phyloP scores from a whole-genome alignment of 2,888 invertebrate species.

The Schizotus pectinicornis region DNA sequence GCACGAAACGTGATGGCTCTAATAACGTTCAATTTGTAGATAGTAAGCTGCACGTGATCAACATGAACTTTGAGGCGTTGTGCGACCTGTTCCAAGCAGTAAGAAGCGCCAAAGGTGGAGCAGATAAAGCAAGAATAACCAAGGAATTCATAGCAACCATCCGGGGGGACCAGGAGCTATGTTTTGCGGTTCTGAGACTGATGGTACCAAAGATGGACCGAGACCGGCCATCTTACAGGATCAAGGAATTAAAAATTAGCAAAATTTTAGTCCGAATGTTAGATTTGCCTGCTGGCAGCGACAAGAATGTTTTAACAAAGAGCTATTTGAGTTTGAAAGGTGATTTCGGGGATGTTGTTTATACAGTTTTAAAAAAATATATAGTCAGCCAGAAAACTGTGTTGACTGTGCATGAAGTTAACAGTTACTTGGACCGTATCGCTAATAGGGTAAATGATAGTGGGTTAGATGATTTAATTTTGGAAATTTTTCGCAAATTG shows the following conservation, averaged over 20 bases:
- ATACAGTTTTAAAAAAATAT: conserved; percentile 69
- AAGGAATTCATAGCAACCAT: conserved; percentile 52
- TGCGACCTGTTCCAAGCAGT: conserved; percentile 69
- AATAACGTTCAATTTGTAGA: too few relatives aligned
- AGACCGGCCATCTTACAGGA: conserved; percentile 80
- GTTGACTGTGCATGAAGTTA: conserved; percentile 74
- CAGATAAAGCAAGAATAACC: conserved; percentile 53
- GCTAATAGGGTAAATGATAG: conserved; percentile 69
- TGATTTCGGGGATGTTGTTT: conserved; percentile 85
- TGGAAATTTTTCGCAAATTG: conserved; percentile 69
- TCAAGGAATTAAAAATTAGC: conserved; percentile 80
- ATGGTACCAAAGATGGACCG: conserved; percentile 81
- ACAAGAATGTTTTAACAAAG: conserved; percentile 62
- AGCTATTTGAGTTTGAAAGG: conserved; percentile 60
- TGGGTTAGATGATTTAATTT: conserved; percentile 70
- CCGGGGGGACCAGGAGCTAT: conserved; percentile 49
- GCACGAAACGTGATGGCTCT: too few relatives aligned
- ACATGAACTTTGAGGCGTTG: conserved; percentile 62
- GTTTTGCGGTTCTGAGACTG: conserved; percentile 79
- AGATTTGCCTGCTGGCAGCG: conserved; percentile 69
- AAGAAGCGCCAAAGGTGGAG: conserved; percentile 57
- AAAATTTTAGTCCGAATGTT: conserved; percentile 77
- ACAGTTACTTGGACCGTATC: conserved; percentile 76
- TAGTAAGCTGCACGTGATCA: too few relatives aligned
- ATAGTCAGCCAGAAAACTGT: conserved; percentile 57